Evolutionary conservation across 2,797 vertebrate genomes (phyloP).

Genomic region (Darevskia nairensis): DNA sequence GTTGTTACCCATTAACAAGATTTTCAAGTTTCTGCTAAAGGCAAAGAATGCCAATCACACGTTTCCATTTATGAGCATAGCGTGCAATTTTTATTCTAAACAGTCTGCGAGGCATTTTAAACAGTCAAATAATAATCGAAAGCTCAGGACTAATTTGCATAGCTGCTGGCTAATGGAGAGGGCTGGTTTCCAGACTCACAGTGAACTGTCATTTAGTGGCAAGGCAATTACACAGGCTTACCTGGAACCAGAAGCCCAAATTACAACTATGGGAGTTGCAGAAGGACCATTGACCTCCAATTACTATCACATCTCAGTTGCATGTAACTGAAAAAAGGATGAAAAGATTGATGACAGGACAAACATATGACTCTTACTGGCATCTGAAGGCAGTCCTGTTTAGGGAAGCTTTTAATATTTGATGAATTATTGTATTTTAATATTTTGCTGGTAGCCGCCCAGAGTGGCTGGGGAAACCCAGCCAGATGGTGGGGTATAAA

Average conservation of each 20-base stretch:
- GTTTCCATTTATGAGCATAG: background rate
- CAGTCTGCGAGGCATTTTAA: background rate
- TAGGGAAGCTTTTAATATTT: too few relatives aligned
- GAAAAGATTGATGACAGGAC: too few relatives aligned
- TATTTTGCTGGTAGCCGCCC: too few relatives aligned
- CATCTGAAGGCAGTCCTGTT: too few relatives aligned
- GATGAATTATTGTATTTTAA: too few relatives aligned
- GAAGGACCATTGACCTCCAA: background rate
- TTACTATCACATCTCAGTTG: background rate
- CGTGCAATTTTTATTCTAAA: background rate
- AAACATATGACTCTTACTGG: too few relatives aligned
- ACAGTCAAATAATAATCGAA: background rate
- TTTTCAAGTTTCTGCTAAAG: slow-evolving; percentile 1
- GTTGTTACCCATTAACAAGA: background rate
- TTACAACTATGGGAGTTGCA: background rate
- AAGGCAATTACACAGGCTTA: background rate
- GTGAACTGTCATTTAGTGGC: background rate
- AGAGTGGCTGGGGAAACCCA: too few relatives aligned
- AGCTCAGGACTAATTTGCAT: background rate
- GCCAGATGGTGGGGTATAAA: too few relatives aligned
- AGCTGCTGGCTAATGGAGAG: background rate
- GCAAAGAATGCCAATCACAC: slow-evolving; percentile 32
- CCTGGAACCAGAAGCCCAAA: background rate
- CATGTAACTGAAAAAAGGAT: background rate
- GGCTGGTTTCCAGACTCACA: background rate